Conservation (phyloP, 2,888 invertebrate genomes). For the Troides oblongomaculatus region DNA sequence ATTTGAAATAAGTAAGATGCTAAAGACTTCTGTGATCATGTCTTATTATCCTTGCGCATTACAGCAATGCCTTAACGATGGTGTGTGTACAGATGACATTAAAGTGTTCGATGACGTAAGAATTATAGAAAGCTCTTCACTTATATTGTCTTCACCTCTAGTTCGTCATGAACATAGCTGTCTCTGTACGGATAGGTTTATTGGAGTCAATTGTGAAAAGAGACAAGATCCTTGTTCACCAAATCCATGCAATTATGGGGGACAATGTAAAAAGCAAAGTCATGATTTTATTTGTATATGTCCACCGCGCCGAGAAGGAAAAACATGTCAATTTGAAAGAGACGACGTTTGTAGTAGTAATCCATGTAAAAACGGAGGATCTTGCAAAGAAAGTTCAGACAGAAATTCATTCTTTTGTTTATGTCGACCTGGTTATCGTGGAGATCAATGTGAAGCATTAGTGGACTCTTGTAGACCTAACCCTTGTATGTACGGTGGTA, state of each 20-base stretch:
- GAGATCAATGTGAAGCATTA: conserved; percentile 92
- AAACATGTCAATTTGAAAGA: conserved; percentile 89
- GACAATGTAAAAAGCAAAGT: conserved; percentile 90
- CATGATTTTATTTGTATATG: conserved; percentile 92
- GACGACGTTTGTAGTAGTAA: conserved; percentile 91
- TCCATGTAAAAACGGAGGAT: conserved; percentile 95
- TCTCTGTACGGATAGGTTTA: conserved; percentile 91
- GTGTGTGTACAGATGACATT: conserved; percentile 86
- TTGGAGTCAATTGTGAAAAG: conserved; percentile 89
- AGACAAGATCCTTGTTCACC: conserved; percentile 95
- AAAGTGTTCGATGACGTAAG: conserved; percentile 84
- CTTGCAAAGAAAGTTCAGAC: conserved; percentile 93
- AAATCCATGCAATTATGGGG: conserved; percentile 92
- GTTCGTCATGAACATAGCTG: conserved; percentile 89
- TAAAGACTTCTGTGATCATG: conserved; percentile 82
- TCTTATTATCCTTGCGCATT: conserved; percentile 88
- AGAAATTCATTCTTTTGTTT: conserved; percentile 94
- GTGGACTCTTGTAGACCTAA: conserved; percentile 95
- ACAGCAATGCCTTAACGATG: conserved; percentile 88
- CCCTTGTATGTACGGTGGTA: conserved; percentile 94
- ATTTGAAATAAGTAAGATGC: conserved; percentile 80
- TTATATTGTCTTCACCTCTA: conserved; percentile 91
- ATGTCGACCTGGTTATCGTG: conserved; percentile 94
- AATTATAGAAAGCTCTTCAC: conserved; percentile 88
- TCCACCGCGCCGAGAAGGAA: conserved; percentile 88